A percentile compares a stretch with the other conserved stretches of the same genome.
Conservation (phyloP, 2,113 vertebrate genomes). For the Motacilla alba region DNA sequence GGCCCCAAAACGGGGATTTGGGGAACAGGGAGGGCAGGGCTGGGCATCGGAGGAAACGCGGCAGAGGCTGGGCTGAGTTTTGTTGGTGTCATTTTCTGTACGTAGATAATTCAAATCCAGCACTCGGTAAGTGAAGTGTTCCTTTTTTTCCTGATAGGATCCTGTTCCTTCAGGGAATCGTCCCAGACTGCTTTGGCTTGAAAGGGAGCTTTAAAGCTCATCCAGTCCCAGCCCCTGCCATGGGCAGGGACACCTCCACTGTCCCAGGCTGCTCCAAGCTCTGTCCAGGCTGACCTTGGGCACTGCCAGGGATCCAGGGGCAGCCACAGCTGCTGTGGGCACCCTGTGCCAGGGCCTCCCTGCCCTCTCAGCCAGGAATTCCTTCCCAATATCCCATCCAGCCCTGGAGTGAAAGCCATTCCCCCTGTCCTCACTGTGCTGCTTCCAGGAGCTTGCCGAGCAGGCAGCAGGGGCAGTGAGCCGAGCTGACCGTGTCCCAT, state of each 20-base stretch:
- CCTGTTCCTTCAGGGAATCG: not conserved
- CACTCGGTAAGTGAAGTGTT: accelerated
- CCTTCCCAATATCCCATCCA: not conserved
- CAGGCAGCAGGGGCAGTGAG: not conserved
- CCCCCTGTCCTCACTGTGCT: not conserved
- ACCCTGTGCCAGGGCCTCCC: not conserved
- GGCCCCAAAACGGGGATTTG: accelerated
- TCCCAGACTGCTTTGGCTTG: not conserved
- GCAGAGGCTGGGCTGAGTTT: too few species aligned
- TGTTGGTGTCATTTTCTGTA: not conserved
- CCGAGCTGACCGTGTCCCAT: not conserved
- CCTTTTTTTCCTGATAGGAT: not conserved
- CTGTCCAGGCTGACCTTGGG: accelerated
- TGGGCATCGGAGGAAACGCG: accelerated
- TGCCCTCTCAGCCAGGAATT: accelerated
- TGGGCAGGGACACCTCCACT: not conserved
- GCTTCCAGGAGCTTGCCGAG: not conserved
- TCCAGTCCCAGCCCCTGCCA: not conserved
- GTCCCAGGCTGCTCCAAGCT: accelerated
- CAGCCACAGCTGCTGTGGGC: too few species aligned
- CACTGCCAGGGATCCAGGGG: not conserved
- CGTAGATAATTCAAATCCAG: accelerated
- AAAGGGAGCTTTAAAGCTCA: not conserved
- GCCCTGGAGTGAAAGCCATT: not conserved
- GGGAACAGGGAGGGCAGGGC: not conserved